Evolutionary conservation across 1,140 invertebrate species (phyloP).

Genomic region (Coenobita brevimanus): DNA sequence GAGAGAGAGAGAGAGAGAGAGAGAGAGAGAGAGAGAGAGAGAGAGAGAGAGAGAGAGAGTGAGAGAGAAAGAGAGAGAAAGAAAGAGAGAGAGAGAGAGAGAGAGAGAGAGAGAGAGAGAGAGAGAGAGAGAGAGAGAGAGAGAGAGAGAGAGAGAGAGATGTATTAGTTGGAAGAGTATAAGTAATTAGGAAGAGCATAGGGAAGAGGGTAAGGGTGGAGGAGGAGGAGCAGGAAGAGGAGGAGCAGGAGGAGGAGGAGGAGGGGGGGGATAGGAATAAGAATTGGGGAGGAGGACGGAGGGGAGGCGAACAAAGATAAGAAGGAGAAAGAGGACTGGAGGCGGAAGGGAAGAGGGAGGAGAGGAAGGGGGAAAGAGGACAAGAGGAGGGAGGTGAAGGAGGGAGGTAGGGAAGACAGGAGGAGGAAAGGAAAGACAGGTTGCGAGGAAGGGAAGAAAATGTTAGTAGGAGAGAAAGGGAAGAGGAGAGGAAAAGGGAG

Average conservation of each 20-base stretch:
- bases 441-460: no score
- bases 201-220: not conserved
- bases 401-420: not conserved
- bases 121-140: not conserved
- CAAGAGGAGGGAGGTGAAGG: not conserved
- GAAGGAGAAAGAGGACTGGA: not conserved
- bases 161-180: not conserved
- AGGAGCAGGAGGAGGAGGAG: not conserved
- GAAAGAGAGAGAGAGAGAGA: constrained; percentile 6
- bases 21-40: no score
- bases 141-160: not conserved
- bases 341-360: not conserved
- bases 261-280: not conserved
- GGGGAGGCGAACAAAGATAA: not conserved
- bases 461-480: not conserved
- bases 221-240: not conserved
- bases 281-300: not conserved
- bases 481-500: not conserved
- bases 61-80: no score
- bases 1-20: no score
- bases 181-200: not conserved
- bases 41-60: constrained; percentile 3
- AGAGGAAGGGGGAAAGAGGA: not conserved
- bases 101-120: not conserved
- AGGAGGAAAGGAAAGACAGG: not conserved